Percentiles rank a stretch among this genome's conserved stretches.
Evolutionary conservation across 2,888 invertebrate genomes (phyloP).

Genomic region (Cosmia trapezina): DNA sequence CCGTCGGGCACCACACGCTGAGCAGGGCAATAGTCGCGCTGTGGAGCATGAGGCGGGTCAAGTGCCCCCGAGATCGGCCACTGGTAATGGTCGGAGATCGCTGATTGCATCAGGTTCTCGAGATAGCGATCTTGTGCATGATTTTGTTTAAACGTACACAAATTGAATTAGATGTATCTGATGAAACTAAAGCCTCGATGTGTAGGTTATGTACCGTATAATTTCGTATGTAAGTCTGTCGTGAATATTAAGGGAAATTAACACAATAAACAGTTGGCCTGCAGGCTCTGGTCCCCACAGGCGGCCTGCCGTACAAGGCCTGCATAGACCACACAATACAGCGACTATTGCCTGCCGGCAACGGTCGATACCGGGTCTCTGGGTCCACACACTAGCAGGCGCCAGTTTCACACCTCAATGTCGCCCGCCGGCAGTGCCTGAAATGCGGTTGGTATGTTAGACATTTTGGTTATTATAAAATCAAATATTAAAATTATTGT

Average conservation of each 20-base stretch:
- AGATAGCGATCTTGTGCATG: slow-evolving; percentile 23
- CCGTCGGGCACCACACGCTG: background rate
- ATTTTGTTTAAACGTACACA: slow-evolving; percentile 13
- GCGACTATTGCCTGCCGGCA: no score
- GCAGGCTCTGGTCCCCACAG: no score
- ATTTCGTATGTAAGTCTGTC: background rate
- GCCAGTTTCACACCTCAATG: no score
- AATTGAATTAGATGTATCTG: slow-evolving; percentile 10
- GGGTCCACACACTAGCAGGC: no score
- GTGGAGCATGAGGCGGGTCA: slow-evolving; percentile 31
- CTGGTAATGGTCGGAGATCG: slow-evolving; percentile 31
- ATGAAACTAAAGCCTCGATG: slow-evolving; percentile 6
- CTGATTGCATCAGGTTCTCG: slow-evolving; percentile 33
- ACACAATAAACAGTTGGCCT: no score
- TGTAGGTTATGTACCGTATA: background rate
- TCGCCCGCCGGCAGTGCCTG: no score
- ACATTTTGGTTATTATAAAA: background rate
- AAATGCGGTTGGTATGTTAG: no score
- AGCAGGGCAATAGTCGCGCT: slow-evolving; percentile 47
- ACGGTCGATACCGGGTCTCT: no score
- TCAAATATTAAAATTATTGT: background rate
- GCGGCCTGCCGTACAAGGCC: no score
- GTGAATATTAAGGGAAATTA: slow-evolving; percentile 6
- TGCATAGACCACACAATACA: no score
- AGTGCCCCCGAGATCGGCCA: slow-evolving; percentile 40